phyloP scores from a whole-genome alignment of 2,113 vertebrate genomes.

The Pollimyrus isidori region DNA sequence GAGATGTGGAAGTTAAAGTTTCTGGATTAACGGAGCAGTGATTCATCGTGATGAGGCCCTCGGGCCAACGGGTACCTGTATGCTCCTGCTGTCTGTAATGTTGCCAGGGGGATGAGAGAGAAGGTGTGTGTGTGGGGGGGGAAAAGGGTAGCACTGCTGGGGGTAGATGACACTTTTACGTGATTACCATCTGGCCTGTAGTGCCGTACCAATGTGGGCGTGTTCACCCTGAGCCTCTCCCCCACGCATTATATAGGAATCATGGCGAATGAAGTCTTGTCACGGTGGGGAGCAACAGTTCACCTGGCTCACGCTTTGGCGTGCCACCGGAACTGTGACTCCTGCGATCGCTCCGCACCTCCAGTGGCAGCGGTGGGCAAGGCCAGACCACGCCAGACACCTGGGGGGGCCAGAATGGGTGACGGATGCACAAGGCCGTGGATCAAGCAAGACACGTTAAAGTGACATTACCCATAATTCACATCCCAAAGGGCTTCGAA shows the following conservation, averaged over 20 bases:
- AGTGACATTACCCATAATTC: not conserved
- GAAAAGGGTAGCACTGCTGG: not conserved
- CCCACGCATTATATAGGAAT: not conserved
- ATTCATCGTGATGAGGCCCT: conserved; percentile 22
- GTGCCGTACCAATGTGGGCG: not conserved
- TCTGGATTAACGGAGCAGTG: conserved; percentile 20
- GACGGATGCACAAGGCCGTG: not conserved
- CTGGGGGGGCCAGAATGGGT: not conserved
- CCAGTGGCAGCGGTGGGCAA: not conserved
- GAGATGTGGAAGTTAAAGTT: conserved; percentile 21
- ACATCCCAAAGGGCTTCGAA: not conserved
- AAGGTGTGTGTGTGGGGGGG: not conserved
- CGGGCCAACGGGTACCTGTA: conserved; percentile 8
- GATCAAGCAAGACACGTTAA: not conserved
- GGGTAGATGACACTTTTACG: conserved; percentile 29
- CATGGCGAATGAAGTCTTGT: not conserved
- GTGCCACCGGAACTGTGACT: too few species aligned
- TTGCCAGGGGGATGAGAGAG: conserved; percentile 10
- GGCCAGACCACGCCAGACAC: not conserved
- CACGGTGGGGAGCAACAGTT: not conserved
- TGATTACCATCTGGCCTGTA: conserved; percentile 10
- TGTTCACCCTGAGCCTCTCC: not conserved
- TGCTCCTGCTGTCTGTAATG: not conserved
- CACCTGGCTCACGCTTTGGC: not conserved
- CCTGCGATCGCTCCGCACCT: too few species aligned